A percentile compares a stretch with the other conserved stretches of the same genome.
Conservation (phyloP, 2,888 invertebrate species). For the Sinelater perroti region DNA sequence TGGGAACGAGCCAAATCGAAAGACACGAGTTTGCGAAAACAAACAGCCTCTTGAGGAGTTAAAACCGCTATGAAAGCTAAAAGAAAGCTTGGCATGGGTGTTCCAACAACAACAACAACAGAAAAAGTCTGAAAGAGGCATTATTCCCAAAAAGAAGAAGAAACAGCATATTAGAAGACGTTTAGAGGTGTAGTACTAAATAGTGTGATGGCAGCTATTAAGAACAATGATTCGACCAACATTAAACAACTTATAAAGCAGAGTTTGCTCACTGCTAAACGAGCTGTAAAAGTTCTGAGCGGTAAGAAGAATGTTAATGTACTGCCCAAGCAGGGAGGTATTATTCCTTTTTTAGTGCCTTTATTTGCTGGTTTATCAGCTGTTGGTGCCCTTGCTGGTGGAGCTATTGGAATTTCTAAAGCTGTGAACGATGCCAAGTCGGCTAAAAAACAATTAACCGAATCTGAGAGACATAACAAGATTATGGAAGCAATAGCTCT, state of each 20-base stretch:
- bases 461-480: slow-evolving; percentile 45
- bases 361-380: slow-evolving; percentile 52
- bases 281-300: neutral
- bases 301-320: slow-evolving; percentile 21
- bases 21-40: slow-evolving; percentile 50
- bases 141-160: too few relatives aligned
- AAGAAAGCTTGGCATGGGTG: slow-evolving; percentile 48
- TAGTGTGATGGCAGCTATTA: too few relatives aligned
- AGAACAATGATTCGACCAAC: too few relatives aligned
- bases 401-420: slow-evolving; percentile 43
- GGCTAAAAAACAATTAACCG: slow-evolving; percentile 40
- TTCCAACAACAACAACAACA: too few relatives aligned
- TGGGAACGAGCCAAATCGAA: slow-evolving; percentile 46
- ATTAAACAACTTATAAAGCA: too few relatives aligned
- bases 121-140: too few relatives aligned
- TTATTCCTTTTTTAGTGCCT: slow-evolving; percentile 51
- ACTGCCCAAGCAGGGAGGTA: slow-evolving; percentile 50
- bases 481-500: slow-evolving; percentile 44
- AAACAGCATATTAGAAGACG: too few relatives aligned
- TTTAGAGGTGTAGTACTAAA: too few relatives aligned
- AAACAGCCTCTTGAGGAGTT: too few relatives aligned
- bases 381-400: slow-evolving; percentile 42
- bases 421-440: slow-evolving; percentile 42
- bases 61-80: slow-evolving; percentile 51
- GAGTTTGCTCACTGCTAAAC: too few relatives aligned